Evolutionary conservation across 1,140 invertebrate genomes (phyloP).

Genomic region (Brachionus sp.): DNA sequence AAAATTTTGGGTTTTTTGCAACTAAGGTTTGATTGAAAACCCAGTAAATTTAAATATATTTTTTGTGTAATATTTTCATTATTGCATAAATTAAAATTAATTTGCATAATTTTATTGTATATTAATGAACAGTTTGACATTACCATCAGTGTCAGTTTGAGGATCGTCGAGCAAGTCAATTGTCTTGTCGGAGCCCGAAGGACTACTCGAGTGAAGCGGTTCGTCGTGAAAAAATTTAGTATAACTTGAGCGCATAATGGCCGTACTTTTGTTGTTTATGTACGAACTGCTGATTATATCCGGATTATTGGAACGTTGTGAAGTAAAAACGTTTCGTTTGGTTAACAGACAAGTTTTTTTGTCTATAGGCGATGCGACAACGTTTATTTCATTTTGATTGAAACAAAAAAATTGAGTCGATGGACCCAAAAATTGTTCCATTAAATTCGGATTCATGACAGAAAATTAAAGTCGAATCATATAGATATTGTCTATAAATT

Average conservation of each 20-base stretch:
- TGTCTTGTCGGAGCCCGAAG: not conserved
- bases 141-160: not conserved
- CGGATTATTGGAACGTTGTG: not conserved
- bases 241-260: not conserved
- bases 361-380: conserved; percentile 2
- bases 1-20: too few species aligned
- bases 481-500: not conserved
- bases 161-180: not conserved
- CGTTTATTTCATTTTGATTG: conserved; percentile 33
- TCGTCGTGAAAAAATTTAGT: conserved; percentile 1
- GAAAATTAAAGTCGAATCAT: not conserved
- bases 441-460: conserved; percentile 41
- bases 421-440: conserved; percentile 46
- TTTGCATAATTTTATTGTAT: too few species aligned
- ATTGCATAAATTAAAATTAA: too few species aligned
- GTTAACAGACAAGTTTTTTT: conserved; percentile 33
- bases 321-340: conserved; percentile 12
- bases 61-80: too few species aligned
- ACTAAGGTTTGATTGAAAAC: too few species aligned
- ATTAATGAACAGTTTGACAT: not conserved
- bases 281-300: conserved; percentile 27
- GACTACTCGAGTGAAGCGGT: not conserved
- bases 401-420: conserved; percentile 46
- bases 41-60: too few species aligned
- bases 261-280: not conserved